Conservation (phyloP, 2,113 vertebrate genomes). For the Oophaga pumilio region DNA sequence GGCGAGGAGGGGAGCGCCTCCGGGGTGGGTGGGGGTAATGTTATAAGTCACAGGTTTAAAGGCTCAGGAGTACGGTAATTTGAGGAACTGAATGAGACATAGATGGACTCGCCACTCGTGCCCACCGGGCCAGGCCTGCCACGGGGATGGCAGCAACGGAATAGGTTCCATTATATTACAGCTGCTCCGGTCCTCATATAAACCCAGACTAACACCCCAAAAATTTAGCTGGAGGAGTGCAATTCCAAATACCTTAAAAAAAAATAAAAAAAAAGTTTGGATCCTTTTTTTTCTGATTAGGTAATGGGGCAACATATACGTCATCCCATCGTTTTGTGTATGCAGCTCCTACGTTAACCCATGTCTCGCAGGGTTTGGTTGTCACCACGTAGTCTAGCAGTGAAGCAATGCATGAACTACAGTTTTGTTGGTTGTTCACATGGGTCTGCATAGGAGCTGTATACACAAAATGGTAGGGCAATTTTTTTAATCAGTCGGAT, state of each 20-base stretch:
- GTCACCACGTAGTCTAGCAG: neutral
- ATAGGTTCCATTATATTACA: no score
- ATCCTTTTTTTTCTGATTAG: neutral
- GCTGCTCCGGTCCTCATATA: no score
- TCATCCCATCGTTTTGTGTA: neutral
- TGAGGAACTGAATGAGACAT: neutral
- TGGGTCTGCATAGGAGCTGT: neutral
- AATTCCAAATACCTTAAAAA: neutral
- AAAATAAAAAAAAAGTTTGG: no score
- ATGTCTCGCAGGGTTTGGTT: neutral
- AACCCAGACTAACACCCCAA: neutral
- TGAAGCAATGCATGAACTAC: neutral
- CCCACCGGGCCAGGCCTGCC: neutral
- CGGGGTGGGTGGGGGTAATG: neutral
- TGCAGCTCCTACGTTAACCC: neutral
- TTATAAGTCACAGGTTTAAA: conserved; percentile 44
- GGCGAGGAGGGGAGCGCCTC: neutral
- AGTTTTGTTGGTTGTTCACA: neutral
- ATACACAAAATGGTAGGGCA: neutral
- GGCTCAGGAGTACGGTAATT: conserved; percentile 1
- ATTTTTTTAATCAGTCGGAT: neutral
- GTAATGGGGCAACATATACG: neutral
- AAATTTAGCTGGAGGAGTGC: neutral
- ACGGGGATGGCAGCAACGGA: neutral
- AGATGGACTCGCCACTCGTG: no score